Base-by-base conservation (phyloP, 2,888 invertebrate species). In the Alsophila aescularia region DNA sequence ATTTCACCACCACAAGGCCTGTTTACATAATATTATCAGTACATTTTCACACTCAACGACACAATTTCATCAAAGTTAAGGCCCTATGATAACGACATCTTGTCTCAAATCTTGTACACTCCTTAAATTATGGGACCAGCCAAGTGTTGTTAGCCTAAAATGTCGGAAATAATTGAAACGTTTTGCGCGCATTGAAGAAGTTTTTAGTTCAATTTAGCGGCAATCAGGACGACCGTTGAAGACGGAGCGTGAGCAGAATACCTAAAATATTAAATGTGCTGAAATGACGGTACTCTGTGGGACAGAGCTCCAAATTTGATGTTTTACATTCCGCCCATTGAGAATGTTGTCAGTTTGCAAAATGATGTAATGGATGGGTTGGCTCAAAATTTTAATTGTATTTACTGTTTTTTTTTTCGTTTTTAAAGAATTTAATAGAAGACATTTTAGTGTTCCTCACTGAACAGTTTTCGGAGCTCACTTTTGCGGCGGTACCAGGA, bases 181-280 rank as follows among this genome's bases (percentile, higher is more conserved):
- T 87, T 91, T 90, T 87, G 81, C 81, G 75, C 81, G 81, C 85
- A 86, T 85, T 89, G 85, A 85, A 87, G 85, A 90, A 92, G 88
- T 92, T 91, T 90, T 92, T 92, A 92, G 91, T 90, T 90, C 87
- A 92, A 92, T 92, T 91, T 92, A 87, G 87, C 86, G 80, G 90
- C 91, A 92, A 92, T 92, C 92, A 92, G 87, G 86, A 83, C 85
- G 89, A 83, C 90, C 83, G 90, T 88, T 87, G 89, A 87, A 87
- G 87, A 84, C 70, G 85, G 80, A 75, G 89, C 92, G 92, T 92
- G 92, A 89, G 83, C 66, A 60, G 92, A 89, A 90, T 92, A 72
- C 72, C 77, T 87, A 83, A 90, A 89, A 87, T 90, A 90, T 90
- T 89, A 90, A 90, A 87, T 81, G 85, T 80, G 79, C 75, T 74